A percentile compares a stretch with the other conserved stretches of the same genome.
These are phyloP conservation scores for Galeopterus variegatus DNA, from an alignment of 2,113 vertebrate species.

Conservation along the genomic window DNA sequence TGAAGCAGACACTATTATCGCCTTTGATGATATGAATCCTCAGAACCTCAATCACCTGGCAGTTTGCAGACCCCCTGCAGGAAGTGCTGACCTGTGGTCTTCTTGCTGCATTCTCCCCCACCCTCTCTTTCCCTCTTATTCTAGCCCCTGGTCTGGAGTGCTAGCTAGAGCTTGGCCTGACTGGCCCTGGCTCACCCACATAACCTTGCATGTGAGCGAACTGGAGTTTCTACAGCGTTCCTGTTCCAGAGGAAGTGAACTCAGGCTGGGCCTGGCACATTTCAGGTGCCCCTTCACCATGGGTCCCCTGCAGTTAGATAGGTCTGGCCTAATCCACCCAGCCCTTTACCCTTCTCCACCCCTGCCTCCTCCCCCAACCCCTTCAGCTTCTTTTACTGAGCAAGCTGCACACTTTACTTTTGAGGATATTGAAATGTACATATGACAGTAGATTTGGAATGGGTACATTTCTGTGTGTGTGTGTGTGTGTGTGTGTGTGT, in stretches of 20 bases:
- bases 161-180: not conserved
- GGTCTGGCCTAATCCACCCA: not conserved
- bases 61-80: accelerated
- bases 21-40: not conserved
- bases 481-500: not conserved
- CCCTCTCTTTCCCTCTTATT: not conserved
- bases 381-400: not conserved
- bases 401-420: not conserved
- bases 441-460: not conserved
- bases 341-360: not conserved
- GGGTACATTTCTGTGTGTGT: not conserved
- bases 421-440: not conserved
- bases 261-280: not conserved
- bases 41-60: not conserved
- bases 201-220: not conserved
- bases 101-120: not conserved
- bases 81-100: accelerated
- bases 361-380: not conserved
- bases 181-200: not conserved
- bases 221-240: not conserved
- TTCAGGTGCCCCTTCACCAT: not conserved
- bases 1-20: not conserved
- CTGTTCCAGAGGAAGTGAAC: too few species aligned
- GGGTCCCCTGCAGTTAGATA: not conserved
- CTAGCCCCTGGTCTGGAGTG: not conserved